These are phyloP conservation scores for Phalacrocorax brasilianus DNA, from an alignment of 2,113 vertebrate species.

Conservation along the genomic window DNA sequence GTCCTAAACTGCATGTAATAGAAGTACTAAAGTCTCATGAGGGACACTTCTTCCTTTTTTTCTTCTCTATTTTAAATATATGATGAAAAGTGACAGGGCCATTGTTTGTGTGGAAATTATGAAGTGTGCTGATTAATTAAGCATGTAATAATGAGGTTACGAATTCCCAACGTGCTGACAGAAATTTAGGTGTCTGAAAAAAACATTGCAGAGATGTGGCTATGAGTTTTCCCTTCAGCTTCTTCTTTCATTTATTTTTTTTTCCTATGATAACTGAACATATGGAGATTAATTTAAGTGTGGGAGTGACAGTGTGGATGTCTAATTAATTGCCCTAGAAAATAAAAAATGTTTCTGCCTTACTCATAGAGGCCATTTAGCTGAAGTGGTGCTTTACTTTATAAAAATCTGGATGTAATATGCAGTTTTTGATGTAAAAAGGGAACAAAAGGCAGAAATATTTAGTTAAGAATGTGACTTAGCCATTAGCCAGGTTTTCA, in stretches of 20 bases:
- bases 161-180: background rate
- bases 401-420: background rate
- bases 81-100: background rate
- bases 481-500: background rate
- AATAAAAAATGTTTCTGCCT: conserved; percentile 48
- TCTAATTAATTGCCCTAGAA: conserved; percentile 58
- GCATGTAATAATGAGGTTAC: conserved; percentile 9
- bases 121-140: background rate
- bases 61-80: background rate
- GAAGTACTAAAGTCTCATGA: background rate
- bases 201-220: background rate
- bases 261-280: conserved; percentile 39
- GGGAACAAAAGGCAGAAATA: background rate
- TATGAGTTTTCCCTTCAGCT: conserved; percentile 10
- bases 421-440: background rate
- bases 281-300: conserved; percentile 60
- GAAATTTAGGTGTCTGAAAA: conserved; percentile 20
- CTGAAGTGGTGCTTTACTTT: background rate
- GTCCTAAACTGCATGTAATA: background rate
- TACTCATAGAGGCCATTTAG: conserved; percentile 23
- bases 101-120: background rate
- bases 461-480: background rate
- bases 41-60: background rate
- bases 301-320: conserved; percentile 53
- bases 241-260: background rate